Conservation (phyloP, 2,797 vertebrate genomes). For the Hapalemur alaotrensis region DNA sequence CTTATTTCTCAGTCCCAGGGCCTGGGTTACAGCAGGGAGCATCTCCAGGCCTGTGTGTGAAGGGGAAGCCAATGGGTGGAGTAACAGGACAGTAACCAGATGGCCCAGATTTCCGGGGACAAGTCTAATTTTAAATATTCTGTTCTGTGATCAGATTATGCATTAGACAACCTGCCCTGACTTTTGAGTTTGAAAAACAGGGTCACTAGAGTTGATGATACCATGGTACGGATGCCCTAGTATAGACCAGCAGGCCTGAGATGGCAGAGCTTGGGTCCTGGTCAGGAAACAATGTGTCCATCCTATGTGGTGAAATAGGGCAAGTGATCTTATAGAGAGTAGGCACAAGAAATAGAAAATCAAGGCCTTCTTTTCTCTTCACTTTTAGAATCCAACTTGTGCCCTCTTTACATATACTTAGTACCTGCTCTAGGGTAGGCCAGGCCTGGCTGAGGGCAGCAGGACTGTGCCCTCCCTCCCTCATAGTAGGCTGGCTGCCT, state of each 20-base stretch:
- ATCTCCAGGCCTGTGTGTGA: constrained; percentile 52
- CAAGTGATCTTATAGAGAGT: background rate
- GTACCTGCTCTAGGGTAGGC: background rate
- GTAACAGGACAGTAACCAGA: constrained; percentile 61
- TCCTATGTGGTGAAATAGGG: background rate
- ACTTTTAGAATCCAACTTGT: background rate
- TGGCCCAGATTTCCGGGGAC: constrained; percentile 61
- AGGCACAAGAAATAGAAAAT: background rate
- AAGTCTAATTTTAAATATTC: constrained; percentile 67
- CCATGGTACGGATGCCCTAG: background rate
- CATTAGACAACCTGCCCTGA: constrained; percentile 50
- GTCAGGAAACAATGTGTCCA: background rate
- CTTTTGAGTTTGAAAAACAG: constrained; percentile 51
- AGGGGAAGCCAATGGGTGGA: constrained; percentile 28
- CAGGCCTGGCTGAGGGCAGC: background rate
- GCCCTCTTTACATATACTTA: background rate
- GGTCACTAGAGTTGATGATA: constrained; percentile 22
- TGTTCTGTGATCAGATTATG: constrained; percentile 55
- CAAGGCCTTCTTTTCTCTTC: background rate
- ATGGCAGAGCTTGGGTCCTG: background rate
- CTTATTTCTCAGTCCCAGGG: constrained; percentile 12
- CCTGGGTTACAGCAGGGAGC: constrained; percentile 61
- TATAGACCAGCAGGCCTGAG: background rate
- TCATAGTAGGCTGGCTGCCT: background rate
- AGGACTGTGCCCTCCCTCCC: background rate